Conservation (phyloP, 1,140 invertebrate genomes). For the Bombus turneri region DNA sequence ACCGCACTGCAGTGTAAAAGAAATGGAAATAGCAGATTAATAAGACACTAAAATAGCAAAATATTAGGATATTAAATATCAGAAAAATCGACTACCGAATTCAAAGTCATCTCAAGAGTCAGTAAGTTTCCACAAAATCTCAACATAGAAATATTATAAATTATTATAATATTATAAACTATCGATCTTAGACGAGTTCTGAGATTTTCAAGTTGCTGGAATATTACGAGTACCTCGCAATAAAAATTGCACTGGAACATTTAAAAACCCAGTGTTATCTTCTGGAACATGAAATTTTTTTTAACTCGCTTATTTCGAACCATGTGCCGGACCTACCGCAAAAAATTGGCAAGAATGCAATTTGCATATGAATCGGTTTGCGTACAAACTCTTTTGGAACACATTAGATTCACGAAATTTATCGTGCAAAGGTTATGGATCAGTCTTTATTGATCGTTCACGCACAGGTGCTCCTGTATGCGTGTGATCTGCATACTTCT, state of each 20-base stretch:
- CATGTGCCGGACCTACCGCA: background rate
- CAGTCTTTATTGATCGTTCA: background rate
- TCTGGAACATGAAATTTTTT: background rate
- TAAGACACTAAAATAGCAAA: background rate
- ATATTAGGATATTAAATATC: background rate
- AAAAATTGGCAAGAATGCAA: background rate
- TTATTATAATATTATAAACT: background rate
- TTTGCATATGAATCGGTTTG: background rate
- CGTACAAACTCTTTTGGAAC: background rate
- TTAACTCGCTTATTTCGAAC: background rate
- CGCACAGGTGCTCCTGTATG: background rate
- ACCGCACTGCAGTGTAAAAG: background rate
- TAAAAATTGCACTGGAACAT: background rate
- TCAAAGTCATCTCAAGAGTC: too few species aligned
- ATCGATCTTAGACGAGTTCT: too few species aligned
- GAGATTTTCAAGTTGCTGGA: too few species aligned
- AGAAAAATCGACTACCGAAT: too few species aligned
- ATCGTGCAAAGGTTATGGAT: background rate
- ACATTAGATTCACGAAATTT: background rate
- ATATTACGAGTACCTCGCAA: too few species aligned
- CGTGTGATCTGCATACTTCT: constrained; percentile 60
- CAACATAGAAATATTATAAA: background rate
- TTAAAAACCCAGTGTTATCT: background rate
- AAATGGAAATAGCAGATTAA: background rate
- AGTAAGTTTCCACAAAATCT: background rate